Base-by-base conservation (phyloP, 2,888 invertebrate species). In the Congeria kusceri region DNA sequence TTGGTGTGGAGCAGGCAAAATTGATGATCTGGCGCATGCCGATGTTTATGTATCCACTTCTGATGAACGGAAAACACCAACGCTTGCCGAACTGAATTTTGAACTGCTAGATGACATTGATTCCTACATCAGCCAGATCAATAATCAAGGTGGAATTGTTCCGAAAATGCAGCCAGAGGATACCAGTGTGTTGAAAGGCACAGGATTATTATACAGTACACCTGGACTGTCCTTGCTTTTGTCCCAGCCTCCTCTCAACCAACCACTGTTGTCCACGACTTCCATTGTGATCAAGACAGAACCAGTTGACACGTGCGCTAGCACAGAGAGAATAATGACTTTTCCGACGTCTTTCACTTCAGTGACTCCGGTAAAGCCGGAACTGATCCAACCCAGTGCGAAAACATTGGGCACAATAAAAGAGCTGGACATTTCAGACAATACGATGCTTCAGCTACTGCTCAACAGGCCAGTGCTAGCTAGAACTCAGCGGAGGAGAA, bases 71-170 rank as follows among this genome's bases (percentile, higher is more conserved):
- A 57, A 78, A 20, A 83, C 86, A 15, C 89, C 88, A 27, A 90
- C 90, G 7, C 72, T 90, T 25, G 86, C 89, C 7, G 88, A 89
- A 58, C 69, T 90, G 58, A 82, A 83, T 25, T 28, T 65, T 13
- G 73, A 77, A 28, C 25, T 77, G 27, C 67, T 80, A 20, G 83
- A 83, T 27, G 83, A 83, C 57, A 83, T 83, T 32, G 69, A 79
- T 18, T 68, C 67, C 11, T 65, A 74, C 44, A 83, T 83, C 32
- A 73, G 76, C 28, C 67, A 66, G 20, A 79, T 79, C 25, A 74
- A 79, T 74, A 74, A 58, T 23, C 18, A 29, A 25, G 29, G 64
- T 15, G 32, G 57, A 61, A 28, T 56, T 39, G 20, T 39, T 20
- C 11, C 44, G 32, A 63, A 70, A 65, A 49, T 47, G 18, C 9